phyloP scores from a whole-genome alignment of 2,113 vertebrate species.

The Aspidoscelis tigris region DNA sequence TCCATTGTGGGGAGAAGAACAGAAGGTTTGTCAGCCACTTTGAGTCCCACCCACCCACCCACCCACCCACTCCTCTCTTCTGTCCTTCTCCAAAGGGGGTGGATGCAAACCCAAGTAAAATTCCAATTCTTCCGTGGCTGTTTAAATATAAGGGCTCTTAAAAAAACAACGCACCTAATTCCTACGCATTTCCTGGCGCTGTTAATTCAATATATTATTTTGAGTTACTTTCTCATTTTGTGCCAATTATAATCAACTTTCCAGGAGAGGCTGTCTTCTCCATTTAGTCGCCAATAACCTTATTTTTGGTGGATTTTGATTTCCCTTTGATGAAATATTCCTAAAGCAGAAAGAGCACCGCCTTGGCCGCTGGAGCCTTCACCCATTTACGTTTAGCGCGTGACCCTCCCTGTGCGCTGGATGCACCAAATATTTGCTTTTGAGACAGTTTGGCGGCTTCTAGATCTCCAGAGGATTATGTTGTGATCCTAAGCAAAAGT shows the following conservation, averaged over 20 bases:
- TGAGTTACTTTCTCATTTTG: slow-evolving; percentile 5
- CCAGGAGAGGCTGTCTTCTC: not conserved
- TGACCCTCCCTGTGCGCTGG: not conserved
- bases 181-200: slow-evolving; percentile 15
- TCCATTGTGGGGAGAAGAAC: no score
- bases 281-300: slow-evolving; percentile 1
- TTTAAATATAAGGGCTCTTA: slow-evolving; percentile 14
- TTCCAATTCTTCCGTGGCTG: not conserved
- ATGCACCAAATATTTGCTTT: slow-evolving; percentile 22
- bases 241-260: slow-evolving; percentile 16
- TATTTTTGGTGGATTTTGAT: slow-evolving; percentile 12
- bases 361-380: slow-evolving; percentile 2
- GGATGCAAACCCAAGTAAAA: not conserved
- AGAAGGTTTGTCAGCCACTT: no score
- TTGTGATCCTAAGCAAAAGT: no score
- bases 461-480: no score
- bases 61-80: not conserved
- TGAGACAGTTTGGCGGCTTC: slow-evolving; percentile 7
- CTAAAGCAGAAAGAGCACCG: not conserved
- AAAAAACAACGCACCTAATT: slow-evolving; percentile 16
- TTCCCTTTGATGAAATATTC: slow-evolving; percentile 33
- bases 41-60: no score
- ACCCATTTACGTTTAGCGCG: not conserved
- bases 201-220: slow-evolving; percentile 24
- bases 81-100: not conserved